Conservation (phyloP, 2,113 vertebrate species). For the Pao palembangensis region DNA sequence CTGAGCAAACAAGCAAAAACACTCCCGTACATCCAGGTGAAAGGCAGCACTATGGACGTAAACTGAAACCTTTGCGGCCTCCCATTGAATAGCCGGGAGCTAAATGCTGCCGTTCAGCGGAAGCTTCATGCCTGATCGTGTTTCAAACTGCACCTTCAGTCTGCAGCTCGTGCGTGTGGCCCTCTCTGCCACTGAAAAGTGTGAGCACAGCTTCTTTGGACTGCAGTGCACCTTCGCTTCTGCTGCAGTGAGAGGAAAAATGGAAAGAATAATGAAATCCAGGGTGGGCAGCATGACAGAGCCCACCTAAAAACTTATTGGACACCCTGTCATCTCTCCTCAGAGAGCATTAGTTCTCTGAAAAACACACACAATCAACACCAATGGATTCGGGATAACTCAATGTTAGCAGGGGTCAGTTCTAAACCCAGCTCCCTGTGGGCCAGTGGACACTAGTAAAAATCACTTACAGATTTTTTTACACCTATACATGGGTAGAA, state of each 20-base stretch:
- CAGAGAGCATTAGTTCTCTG: conserved; percentile 43
- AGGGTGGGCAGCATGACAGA: conserved; percentile 12
- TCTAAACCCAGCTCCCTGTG: background rate
- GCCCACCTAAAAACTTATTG: conserved; percentile 15
- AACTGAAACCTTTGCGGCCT: conserved; percentile 62
- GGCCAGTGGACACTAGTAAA: too few relatives aligned
- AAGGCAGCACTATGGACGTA: conserved; percentile 42
- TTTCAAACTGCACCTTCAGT: conserved; percentile 54
- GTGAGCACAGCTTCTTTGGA: conserved; percentile 64
- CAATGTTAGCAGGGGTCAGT: conserved; percentile 42
- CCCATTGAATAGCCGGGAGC: conserved; percentile 44
- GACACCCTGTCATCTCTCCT: conserved; percentile 47
- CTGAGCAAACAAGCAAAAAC: conserved; percentile 32
- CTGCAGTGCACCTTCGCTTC: conserved; percentile 29
- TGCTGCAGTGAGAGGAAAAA: background rate
- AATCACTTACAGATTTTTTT: conserved; percentile 12
- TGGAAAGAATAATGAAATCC: conserved; percentile 6
- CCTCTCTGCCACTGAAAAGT: conserved; percentile 55
- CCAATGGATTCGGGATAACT: conserved; percentile 13
- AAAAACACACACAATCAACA: conserved; percentile 24
- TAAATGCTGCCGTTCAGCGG: conserved; percentile 55
- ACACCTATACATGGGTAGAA: conserved; percentile 25
- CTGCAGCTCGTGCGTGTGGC: conserved; percentile 46
- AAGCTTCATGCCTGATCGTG: conserved; percentile 61
- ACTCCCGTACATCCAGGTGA: conserved; percentile 29